phyloP scores from a whole-genome alignment of 2,113 vertebrate genomes.

The Heloderma charlesbogerti region DNA sequence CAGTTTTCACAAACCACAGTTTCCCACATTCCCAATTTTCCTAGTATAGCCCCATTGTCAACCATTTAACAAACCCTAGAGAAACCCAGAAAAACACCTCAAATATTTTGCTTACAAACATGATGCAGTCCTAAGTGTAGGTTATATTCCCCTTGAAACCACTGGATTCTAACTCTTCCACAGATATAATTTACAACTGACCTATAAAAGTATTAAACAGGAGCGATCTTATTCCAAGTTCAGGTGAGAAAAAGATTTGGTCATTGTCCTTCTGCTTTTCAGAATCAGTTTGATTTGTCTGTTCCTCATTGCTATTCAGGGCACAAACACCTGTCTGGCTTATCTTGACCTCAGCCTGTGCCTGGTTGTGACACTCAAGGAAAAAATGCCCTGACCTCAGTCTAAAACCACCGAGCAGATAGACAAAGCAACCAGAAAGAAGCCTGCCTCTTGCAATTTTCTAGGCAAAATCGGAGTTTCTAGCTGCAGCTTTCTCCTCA shows the following conservation, averaged over 20 bases:
- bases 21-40: neutral
- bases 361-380: neutral
- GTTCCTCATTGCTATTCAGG: constrained; percentile 2
- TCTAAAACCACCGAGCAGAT: constrained; percentile 1
- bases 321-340: constrained; percentile 23
- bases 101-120: neutral
- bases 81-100: neutral
- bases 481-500: constrained; percentile 2
- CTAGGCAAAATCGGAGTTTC: constrained; percentile 8
- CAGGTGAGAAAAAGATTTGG: neutral
- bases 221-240: constrained; percentile 16
- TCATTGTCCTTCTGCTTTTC: neutral
- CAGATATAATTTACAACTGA: neutral
- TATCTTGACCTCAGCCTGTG: constrained; percentile 5
- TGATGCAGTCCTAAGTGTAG: neutral
- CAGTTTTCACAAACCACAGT: neutral
- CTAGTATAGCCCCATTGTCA: neutral
- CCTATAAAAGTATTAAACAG: neutral
- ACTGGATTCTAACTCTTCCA: neutral
- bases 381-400: neutral
- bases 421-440: constrained; percentile 5
- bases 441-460: neutral
- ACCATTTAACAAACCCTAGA: neutral
- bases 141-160: neutral
- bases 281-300: neutral